Evolutionary conservation across 92 coral and sea anemone species (phyloP), one percentile per base, ranked within the genome.

Genomic region (Scolanthus callimorphus): DNA sequence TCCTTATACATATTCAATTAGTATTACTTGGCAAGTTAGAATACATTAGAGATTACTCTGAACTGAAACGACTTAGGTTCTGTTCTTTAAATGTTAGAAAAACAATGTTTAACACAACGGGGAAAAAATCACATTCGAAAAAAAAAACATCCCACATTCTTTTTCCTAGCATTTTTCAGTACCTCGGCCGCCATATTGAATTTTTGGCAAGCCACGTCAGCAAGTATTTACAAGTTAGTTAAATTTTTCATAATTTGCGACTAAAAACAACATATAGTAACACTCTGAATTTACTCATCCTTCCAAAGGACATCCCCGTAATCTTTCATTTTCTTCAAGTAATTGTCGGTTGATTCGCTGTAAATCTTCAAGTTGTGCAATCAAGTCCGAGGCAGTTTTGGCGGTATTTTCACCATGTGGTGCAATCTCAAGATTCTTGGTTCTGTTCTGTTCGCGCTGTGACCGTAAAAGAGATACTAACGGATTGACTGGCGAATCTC

Each of bases 311-410:
- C 55, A 55, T 9, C 64, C 55, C 37, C 75, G 65, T 54, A 87
- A 65, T 77, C 85, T 87, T 59, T 51, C 41, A 44, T 94, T 94
- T 85, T 94, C 99, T 57, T 89, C 84, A 25, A 27, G 50, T 30
- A 94, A 51, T 29, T 68, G 57, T 24, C 60, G 60, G 71, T 88
- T 94, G 41, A 55, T 66, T 60, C 71, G 59, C 44, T 80, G 94
- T 29, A 94, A 72, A 39, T 82, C 74, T 65, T 84, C 68, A 17
- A 89, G 78, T 76, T 84, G 83, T 4, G 48, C 29, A 12, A 70
- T 52, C 55, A 91, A 74, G 46, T 29, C 48, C 11, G 30, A 57
- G 31, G 44, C 45, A 9, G 58, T 27, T 24, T 49, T 41, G 1
- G 11, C 57, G 17, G 2, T 25, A 19, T 21, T 46, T 19, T 46